Evolutionary conservation across 2,888 invertebrate genomes (phyloP).

Genomic region (Pherbina coryleti): DNA sequence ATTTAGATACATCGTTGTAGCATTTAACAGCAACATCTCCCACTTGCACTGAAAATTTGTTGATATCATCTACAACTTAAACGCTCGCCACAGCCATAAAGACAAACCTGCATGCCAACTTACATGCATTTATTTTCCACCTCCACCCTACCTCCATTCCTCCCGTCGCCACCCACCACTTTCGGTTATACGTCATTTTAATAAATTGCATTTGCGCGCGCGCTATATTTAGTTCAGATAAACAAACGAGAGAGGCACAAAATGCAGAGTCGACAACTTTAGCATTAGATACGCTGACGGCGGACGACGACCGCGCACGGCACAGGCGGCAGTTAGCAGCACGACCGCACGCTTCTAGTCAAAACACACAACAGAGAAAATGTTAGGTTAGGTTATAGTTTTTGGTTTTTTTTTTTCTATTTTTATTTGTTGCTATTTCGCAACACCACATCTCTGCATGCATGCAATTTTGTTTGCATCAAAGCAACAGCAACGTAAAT

Average conservation of each 20-base stretch:
- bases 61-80: not conserved
- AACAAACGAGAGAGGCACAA: not conserved
- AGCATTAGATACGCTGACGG: not conserved
- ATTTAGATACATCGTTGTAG: not conserved
- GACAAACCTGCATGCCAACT: not conserved
- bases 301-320: constrained; percentile 25
- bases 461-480: too few species aligned
- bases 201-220: constrained; percentile 10
- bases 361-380: too few species aligned
- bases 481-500: too few species aligned
- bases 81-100: not conserved
- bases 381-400: too few species aligned
- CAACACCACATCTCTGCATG: too few species aligned
- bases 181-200: not conserved
- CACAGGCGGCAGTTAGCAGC: not conserved
- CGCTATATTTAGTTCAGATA: constrained; percentile 13
- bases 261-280: not conserved
- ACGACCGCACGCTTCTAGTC: not conserved
- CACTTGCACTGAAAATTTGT: not conserved
- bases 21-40: constrained; percentile 2
- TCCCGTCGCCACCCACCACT: not conserved
- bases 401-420: too few species aligned
- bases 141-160: not conserved
- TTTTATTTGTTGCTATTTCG: too few species aligned
- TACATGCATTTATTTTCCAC: not conserved